A percentile compares a stretch with the other conserved stretches of the same genome.
phyloP scores from a whole-genome alignment of 2,113 vertebrate species.

The Chamaea fasciata region DNA sequence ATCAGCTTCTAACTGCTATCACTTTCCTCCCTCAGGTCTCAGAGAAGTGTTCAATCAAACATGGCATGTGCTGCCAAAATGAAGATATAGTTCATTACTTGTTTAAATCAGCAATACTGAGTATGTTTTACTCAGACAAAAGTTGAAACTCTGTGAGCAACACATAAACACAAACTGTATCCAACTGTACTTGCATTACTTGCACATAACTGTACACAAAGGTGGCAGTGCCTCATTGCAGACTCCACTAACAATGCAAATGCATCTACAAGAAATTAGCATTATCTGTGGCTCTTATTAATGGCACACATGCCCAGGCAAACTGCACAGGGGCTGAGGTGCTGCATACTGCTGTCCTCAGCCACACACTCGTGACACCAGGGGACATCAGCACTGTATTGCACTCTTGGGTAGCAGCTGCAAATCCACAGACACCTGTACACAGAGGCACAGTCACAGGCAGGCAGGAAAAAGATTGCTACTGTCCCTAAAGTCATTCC shows the following conservation, averaged over 20 bases:
- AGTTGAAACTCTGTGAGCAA: not conserved
- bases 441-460: not conserved
- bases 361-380: not conserved
- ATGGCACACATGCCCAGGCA: no score
- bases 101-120: not conserved
- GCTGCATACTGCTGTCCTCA: not conserved
- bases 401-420: not conserved
- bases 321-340: not conserved
- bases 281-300: not conserved
- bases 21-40: not conserved
- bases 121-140: not conserved
- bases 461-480: not conserved
- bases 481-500: not conserved
- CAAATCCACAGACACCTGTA: not conserved
- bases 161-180: not conserved
- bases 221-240: not conserved
- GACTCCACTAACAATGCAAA: not conserved
- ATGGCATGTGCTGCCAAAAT: not conserved
- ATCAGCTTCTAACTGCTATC: not conserved
- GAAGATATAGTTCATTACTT: not conserved
- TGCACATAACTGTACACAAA: not conserved
- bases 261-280: not conserved
- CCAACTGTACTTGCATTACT: not conserved
- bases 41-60: not conserved
- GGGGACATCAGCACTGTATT: not conserved